Percentiles rank a stretch among this genome's conserved stretches.
Evolutionary conservation across 2,797 vertebrate species (phyloP).

Genomic region (Simalia tracyae): DNA sequence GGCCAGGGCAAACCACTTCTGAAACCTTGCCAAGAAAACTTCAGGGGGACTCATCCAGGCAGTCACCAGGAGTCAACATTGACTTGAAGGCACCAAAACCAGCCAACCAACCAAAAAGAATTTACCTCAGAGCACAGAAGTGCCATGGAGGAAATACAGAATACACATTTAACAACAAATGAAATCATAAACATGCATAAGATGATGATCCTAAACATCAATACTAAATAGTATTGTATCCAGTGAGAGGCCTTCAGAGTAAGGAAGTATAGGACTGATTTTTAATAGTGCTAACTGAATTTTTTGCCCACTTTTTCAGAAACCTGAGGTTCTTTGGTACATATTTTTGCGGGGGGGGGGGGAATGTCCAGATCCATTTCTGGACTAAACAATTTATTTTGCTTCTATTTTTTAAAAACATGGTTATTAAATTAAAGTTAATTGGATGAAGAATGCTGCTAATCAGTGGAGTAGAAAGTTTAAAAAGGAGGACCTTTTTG

Average conservation of each 20-base stretch:
- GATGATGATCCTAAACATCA: background rate
- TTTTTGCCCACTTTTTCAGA: background rate
- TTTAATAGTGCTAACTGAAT: background rate
- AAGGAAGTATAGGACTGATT: background rate
- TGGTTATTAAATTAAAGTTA: conserved; percentile 17
- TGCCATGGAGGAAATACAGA: background rate
- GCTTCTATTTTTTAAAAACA: background rate
- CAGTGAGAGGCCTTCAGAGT: background rate
- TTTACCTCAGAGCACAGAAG: background rate
- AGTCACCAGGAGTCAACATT: background rate
- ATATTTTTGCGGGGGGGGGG: background rate
- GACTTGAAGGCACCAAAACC: background rate
- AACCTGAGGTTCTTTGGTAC: no score
- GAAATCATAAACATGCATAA: background rate
- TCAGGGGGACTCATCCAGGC: background rate
- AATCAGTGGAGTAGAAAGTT: background rate
- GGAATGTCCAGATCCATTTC: background rate
- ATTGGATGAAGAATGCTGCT: background rate
- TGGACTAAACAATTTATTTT: background rate
- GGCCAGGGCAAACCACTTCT: background rate
- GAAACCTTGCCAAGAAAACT: background rate
- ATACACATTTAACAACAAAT: background rate
- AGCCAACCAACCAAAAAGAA: background rate
- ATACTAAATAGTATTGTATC: background rate
- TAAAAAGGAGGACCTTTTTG: background rate